phyloP scores from a whole-genome alignment of 2,888 invertebrate genomes.

The Erynnis tages region DNA sequence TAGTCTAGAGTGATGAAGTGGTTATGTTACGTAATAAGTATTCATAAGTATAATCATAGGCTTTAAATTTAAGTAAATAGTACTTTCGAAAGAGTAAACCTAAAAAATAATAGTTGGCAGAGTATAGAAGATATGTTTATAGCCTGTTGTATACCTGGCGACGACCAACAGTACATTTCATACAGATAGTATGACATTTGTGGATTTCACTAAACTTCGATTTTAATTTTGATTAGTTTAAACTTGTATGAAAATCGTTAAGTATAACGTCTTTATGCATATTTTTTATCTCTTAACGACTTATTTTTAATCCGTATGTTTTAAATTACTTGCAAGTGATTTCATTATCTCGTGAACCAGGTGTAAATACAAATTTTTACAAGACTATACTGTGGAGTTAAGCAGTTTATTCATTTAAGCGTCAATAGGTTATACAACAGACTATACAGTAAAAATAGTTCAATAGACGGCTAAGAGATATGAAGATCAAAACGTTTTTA shows the following conservation, averaged over 20 bases:
- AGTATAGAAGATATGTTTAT: neutral
- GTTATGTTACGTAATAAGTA: slow-evolving; percentile 8
- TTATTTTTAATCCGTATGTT: too few relatives aligned
- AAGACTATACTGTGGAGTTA: too few relatives aligned
- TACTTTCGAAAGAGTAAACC: neutral
- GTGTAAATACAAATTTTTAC: too few relatives aligned
- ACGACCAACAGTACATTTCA: neutral
- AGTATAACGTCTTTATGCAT: too few relatives aligned
- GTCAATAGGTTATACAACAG: slow-evolving; percentile 8
- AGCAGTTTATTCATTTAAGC: too few relatives aligned
- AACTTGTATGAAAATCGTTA: too few relatives aligned
- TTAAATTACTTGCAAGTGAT: too few relatives aligned
- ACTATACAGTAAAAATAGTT: slow-evolving; percentile 7
- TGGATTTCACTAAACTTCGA: too few relatives aligned
- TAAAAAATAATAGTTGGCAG: neutral
- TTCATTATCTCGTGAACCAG: too few relatives aligned
- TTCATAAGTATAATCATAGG: slow-evolving; percentile 21
- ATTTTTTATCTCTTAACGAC: too few relatives aligned
- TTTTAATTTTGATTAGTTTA: too few relatives aligned
- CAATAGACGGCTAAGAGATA: slow-evolving; percentile 20
- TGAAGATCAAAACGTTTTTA: slow-evolving; percentile 14
- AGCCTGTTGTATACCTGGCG: neutral
- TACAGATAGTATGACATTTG: too few relatives aligned
- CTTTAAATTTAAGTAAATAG: slow-evolving; percentile 11
- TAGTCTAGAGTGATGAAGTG: slow-evolving; percentile 4